Evolutionary conservation across 2,113 vertebrate species (phyloP), one percentile per base, ranked within the genome.

Genomic region (Cavia aperea): DNA sequence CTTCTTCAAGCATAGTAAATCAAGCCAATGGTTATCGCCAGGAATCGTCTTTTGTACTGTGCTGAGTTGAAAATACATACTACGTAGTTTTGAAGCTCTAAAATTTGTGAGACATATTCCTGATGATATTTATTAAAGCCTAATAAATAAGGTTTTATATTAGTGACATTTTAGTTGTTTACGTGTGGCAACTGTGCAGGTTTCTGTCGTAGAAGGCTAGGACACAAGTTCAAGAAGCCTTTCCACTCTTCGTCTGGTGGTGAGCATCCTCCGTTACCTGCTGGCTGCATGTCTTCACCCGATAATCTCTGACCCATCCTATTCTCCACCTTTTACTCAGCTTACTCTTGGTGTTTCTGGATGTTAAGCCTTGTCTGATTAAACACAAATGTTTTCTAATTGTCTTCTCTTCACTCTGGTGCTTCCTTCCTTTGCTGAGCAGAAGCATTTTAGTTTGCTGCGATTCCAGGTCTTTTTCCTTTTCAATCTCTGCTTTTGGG

Each of bases 51-150:
- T 7, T 88, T 78, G n/a, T 16, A 39, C 51, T 82, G 14, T 77
- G 43, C 24, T 49, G 66, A 90, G 62, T 16, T 92, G 26, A 39
- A 92, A 94, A 91, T 81, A 72, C 9, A 63, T 15, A 36, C 4
- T 86, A 1, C 12, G 11, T 12, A 90, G 24, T 89, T 92, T 66
- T 91, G 26, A 94, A 94, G 15, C 1, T 78, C 81, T 85, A 79
- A 75, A 9, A 81, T 70, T 94, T 62, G 14, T 82, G 29, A 62
- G 23, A n/a, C 7, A 81, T 4, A 19, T 82, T 93, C 56, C 43
- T 89, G 29, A 51, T 9, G 86, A 86, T 92, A 87, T 85, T 83
- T 86, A 90, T 81, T 85, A 85, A 92, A 56, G 11, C 33, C 2
- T 43, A 91, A 54, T 81, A 89, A 89, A 89, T 87, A 78, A 46